Evolutionary conservation across 2,113 vertebrate genomes (phyloP).

Genomic region (Hassar affinis): DNA sequence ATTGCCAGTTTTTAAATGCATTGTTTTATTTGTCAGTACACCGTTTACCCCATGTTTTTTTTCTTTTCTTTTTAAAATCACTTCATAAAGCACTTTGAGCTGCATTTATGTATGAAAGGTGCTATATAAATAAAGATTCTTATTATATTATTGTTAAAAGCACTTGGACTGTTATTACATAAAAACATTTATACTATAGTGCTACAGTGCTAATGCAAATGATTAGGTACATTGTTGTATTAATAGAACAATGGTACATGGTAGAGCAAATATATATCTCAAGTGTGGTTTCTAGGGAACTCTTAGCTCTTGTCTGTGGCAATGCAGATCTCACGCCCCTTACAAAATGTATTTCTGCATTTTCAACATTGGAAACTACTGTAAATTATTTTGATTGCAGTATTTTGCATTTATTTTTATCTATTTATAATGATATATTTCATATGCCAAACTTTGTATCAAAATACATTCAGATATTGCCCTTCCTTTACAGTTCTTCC

Average conservation of each 20-base stretch:
- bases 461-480: not conserved
- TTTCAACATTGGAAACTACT: not conserved
- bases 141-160: no score
- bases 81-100: no score
- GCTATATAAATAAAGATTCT: no score
- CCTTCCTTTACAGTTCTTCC: not conserved
- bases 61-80: no score
- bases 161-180: no score
- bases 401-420: not conserved
- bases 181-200: no score
- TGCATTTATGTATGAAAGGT: no score
- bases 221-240: no score
- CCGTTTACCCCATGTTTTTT: no score
- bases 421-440: not conserved
- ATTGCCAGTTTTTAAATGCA: no score
- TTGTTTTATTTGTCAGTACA: no score
- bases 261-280: not conserved
- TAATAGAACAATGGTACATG: not conserved
- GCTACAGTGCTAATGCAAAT: no score
- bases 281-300: not conserved
- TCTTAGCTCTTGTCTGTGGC: not conserved
- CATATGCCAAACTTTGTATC: not conserved
- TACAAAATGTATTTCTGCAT: not conserved
- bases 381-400: not conserved
- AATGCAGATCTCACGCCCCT: not conserved